Percentiles rank a stretch among this genome's conserved stretches.
phyloP scores from a whole-genome alignment of 2,113 vertebrate genomes.

The Myodes glareolus region DNA sequence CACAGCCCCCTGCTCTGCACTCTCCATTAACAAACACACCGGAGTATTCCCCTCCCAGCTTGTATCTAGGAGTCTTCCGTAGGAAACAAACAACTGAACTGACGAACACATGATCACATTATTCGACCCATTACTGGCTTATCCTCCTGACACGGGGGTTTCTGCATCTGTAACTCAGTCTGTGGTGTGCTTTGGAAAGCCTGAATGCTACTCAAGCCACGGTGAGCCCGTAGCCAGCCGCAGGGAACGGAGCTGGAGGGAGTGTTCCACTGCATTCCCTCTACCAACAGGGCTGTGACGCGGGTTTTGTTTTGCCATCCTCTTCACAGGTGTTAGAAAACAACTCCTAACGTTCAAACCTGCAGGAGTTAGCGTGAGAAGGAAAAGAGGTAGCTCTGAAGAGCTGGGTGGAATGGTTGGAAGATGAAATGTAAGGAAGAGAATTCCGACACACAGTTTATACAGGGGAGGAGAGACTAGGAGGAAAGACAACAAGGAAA shows the following conservation, averaged over 20 bases:
- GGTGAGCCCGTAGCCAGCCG: background rate
- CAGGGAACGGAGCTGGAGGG: background rate
- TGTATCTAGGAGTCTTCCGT: background rate
- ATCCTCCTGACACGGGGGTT: background rate
- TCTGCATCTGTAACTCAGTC: background rate
- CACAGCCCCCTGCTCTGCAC: fast-evolving
- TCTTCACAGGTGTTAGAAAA: background rate
- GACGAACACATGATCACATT: background rate
- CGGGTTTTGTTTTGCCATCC: background rate
- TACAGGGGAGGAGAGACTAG: background rate
- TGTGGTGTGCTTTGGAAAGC: background rate
- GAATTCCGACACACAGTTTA: background rate
- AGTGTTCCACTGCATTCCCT: background rate
- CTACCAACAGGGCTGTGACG: background rate
- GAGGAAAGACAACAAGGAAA: background rate
- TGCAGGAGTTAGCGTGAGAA: background rate
- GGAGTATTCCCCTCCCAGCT: background rate
- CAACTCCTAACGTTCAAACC: background rate
- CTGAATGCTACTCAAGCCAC: fast-evolving
- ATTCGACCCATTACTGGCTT: background rate
- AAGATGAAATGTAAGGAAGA: background rate
- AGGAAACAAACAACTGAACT: background rate
- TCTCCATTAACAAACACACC: too few relatives aligned
- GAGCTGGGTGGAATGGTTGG: background rate
- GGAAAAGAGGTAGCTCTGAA: background rate